phyloP scores from a whole-genome alignment of 2,797 vertebrate genomes.

The Bradypus variegatus region DNA sequence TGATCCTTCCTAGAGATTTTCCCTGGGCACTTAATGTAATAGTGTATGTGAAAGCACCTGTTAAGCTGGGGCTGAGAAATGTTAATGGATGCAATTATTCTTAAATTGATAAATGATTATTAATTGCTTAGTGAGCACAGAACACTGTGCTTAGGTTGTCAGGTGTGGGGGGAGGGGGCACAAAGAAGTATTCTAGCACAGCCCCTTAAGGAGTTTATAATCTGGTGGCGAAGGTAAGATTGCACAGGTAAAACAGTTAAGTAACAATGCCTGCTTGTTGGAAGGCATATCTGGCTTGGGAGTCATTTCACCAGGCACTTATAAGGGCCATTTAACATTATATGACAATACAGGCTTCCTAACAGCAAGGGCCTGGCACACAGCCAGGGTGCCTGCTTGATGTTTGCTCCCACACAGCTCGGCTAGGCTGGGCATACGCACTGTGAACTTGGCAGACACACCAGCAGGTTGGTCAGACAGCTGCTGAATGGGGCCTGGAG shows the following conservation, averaged over 20 bases:
- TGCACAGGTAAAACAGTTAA: slow-evolving; percentile 1
- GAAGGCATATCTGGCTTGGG: slow-evolving; percentile 42
- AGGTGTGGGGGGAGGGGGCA: background rate
- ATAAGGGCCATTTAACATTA: slow-evolving; percentile 57
- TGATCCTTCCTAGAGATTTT: background rate
- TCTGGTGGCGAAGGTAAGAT: background rate
- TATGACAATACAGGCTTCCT: slow-evolving; percentile 51
- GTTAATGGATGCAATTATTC: background rate
- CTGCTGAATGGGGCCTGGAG: slow-evolving; percentile 10
- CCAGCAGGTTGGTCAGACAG: slow-evolving; percentile 52
- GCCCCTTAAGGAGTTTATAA: background rate
- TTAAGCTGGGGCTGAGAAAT: background rate
- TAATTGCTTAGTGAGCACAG: background rate
- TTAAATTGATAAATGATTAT: background rate
- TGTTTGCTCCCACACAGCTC: slow-evolving; percentile 2
- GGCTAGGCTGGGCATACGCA: background rate
- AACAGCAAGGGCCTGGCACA: slow-evolving; percentile 43
- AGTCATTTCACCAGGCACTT: slow-evolving; percentile 45
- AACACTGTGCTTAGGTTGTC: background rate
- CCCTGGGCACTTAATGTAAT: background rate
- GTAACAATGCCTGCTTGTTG: slow-evolving; percentile 39
- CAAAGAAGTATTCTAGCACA: background rate
- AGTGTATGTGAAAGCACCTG: background rate
- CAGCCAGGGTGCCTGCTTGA: slow-evolving; percentile 31
- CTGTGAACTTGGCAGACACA: slow-evolving; percentile 40